A percentile compares a stretch with the other conserved stretches of the same genome.
Conservation (phyloP, 1,140 invertebrate species). For the Drosophila navojoa region DNA sequence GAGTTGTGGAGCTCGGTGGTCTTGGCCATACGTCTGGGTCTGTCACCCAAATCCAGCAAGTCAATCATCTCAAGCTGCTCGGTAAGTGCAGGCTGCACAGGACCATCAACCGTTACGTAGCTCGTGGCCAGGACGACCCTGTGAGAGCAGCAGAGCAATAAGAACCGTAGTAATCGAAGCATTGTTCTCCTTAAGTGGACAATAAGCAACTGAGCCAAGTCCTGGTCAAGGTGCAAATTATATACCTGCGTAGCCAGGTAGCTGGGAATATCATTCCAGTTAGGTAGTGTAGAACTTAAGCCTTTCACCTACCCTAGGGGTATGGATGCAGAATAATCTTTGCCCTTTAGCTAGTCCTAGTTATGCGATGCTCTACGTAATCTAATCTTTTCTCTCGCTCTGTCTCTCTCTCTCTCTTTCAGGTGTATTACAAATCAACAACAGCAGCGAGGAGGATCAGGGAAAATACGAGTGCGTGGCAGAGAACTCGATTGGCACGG, state of each 20-base stretch:
- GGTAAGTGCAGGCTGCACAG: slow-evolving; percentile 30
- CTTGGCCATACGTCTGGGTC: slow-evolving; percentile 37
- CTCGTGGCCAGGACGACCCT: slow-evolving; percentile 17
- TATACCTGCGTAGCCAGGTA: slow-evolving; percentile 52
- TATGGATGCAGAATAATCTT: too few species aligned
- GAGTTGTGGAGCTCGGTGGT: slow-evolving; percentile 57
- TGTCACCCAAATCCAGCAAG: slow-evolving; percentile 61
- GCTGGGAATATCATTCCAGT: background rate
- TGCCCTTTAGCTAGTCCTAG: too few species aligned
- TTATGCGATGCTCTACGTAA: background rate
- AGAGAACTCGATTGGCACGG: slow-evolving; percentile 94
- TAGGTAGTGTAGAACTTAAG: too few species aligned
- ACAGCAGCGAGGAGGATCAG: slow-evolving; percentile 94
- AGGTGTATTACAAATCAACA: slow-evolving; percentile 96
- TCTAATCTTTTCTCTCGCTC: background rate
- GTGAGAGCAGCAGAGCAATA: slow-evolving; percentile 7
- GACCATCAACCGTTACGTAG: slow-evolving; percentile 37
- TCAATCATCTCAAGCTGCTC: slow-evolving; percentile 73
- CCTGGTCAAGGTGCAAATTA: background rate
- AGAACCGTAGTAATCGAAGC: background rate
- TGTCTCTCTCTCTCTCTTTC: slow-evolving; percentile 76
- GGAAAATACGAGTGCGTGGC: slow-evolving; percentile 97
- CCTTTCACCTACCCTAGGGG: too few species aligned
- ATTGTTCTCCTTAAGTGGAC: background rate
- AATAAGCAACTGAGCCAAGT: slow-evolving; percentile 29